Base-by-base conservation (phyloP, 2,888 invertebrate genomes). In the Agrochola lota region DNA sequence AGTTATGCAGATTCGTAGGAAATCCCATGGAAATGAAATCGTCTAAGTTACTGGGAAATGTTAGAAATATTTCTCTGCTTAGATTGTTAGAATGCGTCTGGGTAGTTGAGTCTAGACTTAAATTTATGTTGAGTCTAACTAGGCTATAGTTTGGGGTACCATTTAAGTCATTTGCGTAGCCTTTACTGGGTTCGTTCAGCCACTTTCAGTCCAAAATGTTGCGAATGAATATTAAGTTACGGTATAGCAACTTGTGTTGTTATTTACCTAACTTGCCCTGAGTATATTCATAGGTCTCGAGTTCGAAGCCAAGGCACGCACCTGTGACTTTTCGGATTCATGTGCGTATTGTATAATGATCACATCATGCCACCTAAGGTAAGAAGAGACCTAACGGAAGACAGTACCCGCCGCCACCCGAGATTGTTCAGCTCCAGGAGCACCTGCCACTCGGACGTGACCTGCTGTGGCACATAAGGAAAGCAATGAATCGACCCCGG, bases 1-100 rank as follows among this genome's bases (percentile, higher is more conserved):
- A 91, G 90, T 91, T 92, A 93, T 93, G 92, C 91, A 93, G 90
- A 92, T 91, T 90, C 74, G 87, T 80, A 87, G 89, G 88, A 90
- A 91, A 91, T 92, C 90, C 88, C 87, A 88, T 92, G 91, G 91
- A 91, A 91, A 92, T 92, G 89, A 88, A 90, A 90, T 89, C 83
- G 88, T 86, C 89, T 86, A 90, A 91, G 85, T 90, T 90, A 86
- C 89, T 60, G 77, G 77, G 81, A 77, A 64, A 81, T 83, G 80
- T 81, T 90, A 88, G 89, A 87, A 89, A 83, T 87, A 88, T 88
- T 89, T 82, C 78, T 71, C 73, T 77, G 71, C 85, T 79, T 77
- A 75, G 87, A 71, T 77, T 59, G 73, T 77, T 72, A 68, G 87
- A 79, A 72, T 78, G 68, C 79, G 87, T 85, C 85, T 63, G 40